Evolutionary conservation across 1,140 invertebrate genomes (phyloP).

Genomic region (Phymorhynchus buccinoides): DNA sequence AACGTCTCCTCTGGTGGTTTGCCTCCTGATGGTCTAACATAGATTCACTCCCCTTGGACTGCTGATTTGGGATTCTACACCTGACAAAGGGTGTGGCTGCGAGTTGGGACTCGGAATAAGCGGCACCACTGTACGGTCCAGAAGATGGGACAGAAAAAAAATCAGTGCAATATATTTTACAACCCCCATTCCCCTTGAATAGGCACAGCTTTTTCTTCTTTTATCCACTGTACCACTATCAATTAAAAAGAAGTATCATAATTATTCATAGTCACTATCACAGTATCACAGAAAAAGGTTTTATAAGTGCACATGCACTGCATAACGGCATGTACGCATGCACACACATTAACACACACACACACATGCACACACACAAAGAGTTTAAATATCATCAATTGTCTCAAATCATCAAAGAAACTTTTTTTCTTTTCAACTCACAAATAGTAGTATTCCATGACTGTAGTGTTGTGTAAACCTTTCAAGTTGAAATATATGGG

Average conservation of each 20-base stretch:
- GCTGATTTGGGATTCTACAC: too few relatives aligned
- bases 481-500: too few relatives aligned
- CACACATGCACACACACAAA: conserved; percentile 14
- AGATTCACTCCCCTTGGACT: too few relatives aligned
- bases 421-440: neutral
- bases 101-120: too few relatives aligned
- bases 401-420: too few relatives aligned
- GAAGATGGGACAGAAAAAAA: neutral
- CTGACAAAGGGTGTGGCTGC: too few relatives aligned
- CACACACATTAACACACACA: neutral
- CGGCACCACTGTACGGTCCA: too few relatives aligned
- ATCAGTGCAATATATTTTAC: neutral
- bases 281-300: neutral
- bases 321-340: neutral
- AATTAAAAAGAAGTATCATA: neutral
- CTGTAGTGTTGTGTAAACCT: too few relatives aligned
- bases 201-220: neutral
- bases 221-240: neutral
- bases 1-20: too few relatives aligned
- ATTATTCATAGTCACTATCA: neutral
- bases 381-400: neutral
- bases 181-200: neutral
- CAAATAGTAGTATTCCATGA: conserved; percentile 21
- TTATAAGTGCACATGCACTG: neutral
- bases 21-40: too few relatives aligned